Evolutionary conservation across 2,113 vertebrate species (phyloP).

Genomic region (Antechinus stuartii): DNA sequence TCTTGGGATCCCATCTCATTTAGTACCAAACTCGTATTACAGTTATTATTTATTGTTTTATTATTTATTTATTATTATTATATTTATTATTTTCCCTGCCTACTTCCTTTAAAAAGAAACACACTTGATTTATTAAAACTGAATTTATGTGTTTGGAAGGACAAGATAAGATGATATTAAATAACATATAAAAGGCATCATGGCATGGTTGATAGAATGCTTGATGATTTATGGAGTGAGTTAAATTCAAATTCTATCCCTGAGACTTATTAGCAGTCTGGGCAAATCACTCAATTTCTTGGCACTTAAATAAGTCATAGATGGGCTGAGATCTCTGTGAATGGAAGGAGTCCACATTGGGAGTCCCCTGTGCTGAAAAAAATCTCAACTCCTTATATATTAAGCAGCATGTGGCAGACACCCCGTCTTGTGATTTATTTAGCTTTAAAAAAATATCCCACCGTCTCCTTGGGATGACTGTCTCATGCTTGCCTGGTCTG

Average conservation of each 20-base stretch:
- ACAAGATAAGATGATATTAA: neutral
- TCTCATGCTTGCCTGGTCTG: neutral
- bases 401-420: neutral
- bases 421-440: accelerated
- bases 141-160: neutral
- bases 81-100: neutral
- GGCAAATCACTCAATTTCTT: neutral
- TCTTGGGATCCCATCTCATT: accelerated
- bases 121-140: too few species aligned
- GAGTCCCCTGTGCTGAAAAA: neutral
- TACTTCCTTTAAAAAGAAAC: neutral
- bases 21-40: neutral
- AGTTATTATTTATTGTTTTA: too few species aligned
- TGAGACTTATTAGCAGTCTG: neutral
- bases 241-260: neutral
- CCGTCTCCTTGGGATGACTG: neutral
- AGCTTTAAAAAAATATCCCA: neutral
- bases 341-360: neutral
- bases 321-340: neutral
- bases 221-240: neutral
- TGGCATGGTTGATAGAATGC: neutral
- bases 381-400: neutral
- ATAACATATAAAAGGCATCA: neutral
- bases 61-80: too few species aligned
- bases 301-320: neutral